Evolutionary conservation across 2,888 invertebrate species (phyloP).

Genomic region (Thereva nobilitata): DNA sequence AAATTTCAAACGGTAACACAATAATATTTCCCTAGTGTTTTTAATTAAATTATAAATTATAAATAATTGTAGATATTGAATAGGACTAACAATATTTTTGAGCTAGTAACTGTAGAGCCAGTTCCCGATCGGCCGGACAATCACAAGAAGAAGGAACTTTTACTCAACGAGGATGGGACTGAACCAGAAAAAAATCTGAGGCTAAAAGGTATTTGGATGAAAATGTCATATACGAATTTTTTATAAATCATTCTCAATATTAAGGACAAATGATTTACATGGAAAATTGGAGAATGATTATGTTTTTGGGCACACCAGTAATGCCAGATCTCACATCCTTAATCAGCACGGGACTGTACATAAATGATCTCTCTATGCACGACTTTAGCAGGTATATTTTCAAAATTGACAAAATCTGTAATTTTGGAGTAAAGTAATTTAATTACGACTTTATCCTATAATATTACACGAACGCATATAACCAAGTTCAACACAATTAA

Average conservation of each 20-base stretch:
- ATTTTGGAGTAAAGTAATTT: background rate
- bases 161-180: slow-evolving; percentile 64
- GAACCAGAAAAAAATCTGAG: slow-evolving; percentile 75
- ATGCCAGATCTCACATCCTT: slow-evolving; percentile 94
- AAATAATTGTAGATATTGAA: slow-evolving; percentile 76
- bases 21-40: background rate
- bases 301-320: slow-evolving; percentile 94
- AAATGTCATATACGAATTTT: slow-evolving; percentile 1
- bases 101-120: slow-evolving; percentile 85
- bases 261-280: slow-evolving; percentile 98
- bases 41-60: background rate
- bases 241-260: background rate
- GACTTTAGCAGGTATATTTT: slow-evolving; percentile 86
- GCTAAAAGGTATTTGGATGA: slow-evolving; percentile 68
- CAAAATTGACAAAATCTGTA: background rate
- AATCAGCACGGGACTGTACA: slow-evolving; percentile 90
- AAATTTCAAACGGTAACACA: slow-evolving; percentile 88
- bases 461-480: too few species aligned
- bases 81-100: slow-evolving; percentile 96
- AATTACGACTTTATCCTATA: too few species aligned
- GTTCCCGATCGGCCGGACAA: slow-evolving; percentile 70
- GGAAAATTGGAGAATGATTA: slow-evolving; percentile 97
- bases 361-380: slow-evolving; percentile 98
- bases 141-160: slow-evolving; percentile 61
- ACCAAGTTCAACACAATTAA: too few species aligned